Evolutionary conservation across 2,797 vertebrate genomes (phyloP).

Genomic region (Microctenopoma stevenorrisi): DNA sequence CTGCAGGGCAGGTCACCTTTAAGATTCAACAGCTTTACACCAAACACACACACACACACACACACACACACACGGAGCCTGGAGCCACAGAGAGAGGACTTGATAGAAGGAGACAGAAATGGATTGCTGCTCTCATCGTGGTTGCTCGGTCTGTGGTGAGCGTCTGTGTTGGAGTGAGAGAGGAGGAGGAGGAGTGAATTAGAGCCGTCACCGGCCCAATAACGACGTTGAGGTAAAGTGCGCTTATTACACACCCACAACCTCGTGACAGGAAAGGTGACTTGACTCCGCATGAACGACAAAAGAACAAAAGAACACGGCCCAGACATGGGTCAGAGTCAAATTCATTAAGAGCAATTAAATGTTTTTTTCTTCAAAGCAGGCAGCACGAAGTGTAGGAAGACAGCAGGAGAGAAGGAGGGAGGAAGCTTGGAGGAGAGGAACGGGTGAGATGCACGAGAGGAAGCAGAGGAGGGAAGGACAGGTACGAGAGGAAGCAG

Average conservation of each 20-base stretch:
- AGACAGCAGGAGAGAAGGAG: too few species aligned
- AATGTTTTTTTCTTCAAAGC: too few species aligned
- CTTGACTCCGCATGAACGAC: slow-evolving; percentile 25
- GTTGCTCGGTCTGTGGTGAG: slow-evolving; percentile 7
- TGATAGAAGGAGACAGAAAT: slow-evolving; percentile 64
- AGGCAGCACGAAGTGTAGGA: too few species aligned
- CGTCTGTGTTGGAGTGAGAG: slow-evolving; percentile 15
- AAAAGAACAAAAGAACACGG: background rate
- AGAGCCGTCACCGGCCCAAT: slow-evolving; percentile 50
- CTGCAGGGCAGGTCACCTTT: slow-evolving; percentile 61
- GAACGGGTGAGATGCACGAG: too few species aligned
- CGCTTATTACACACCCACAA: slow-evolving; percentile 25
- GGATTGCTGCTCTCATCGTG: slow-evolving; percentile 55
- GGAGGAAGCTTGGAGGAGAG: too few species aligned
- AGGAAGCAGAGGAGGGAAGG: too few species aligned
- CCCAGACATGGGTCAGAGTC: too few species aligned
- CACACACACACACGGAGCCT: slow-evolving; percentile 17
- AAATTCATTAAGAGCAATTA: too few species aligned
- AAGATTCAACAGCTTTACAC: slow-evolving; percentile 45
- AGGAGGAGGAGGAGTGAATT: slow-evolving; percentile 25
- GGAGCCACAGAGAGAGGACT: slow-evolving; percentile 41
- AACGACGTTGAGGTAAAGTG: slow-evolving; percentile 54
- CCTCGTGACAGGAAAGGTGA: slow-evolving; percentile 63
- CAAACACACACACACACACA: slow-evolving; percentile 9
- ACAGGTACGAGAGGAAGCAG: too few species aligned